Conservation (phyloP, 1,140 invertebrate genomes). For the Aporrectodea caliginosa region DNA sequence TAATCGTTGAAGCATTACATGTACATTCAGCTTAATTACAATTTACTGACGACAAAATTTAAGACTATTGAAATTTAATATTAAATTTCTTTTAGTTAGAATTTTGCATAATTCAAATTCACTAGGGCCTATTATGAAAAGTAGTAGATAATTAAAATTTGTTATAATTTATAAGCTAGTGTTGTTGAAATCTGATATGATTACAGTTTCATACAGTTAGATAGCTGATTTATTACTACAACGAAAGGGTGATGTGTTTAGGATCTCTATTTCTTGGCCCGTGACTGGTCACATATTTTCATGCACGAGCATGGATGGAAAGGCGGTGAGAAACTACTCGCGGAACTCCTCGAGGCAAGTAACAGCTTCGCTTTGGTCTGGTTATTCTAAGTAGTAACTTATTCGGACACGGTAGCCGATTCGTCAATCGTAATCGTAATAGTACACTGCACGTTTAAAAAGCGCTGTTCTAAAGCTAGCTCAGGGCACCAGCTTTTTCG, state of each 20-base stretch:
- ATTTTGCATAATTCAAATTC: neutral
- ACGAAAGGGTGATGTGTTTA: neutral
- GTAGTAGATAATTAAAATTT: neutral
- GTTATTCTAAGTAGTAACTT: too few relatives aligned
- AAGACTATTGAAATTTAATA: neutral
- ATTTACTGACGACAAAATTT: too few relatives aligned
- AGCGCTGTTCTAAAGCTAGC: too few relatives aligned
- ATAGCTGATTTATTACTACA: neutral
- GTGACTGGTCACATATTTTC: constrained; percentile 98
- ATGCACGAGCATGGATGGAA: constrained; percentile 85
- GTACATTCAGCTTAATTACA: too few relatives aligned
- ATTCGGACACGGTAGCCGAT: too few relatives aligned
- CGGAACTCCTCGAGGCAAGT: constrained; percentile 75
- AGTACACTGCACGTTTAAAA: too few relatives aligned
- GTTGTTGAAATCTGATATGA: neutral
- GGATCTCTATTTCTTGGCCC: constrained; percentile 81
- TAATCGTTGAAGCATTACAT: too few relatives aligned
- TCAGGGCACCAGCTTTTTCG: too few relatives aligned
- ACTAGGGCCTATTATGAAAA: neutral
- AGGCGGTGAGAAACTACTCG: constrained; percentile 81
- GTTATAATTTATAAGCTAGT: neutral
- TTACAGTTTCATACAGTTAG: neutral
- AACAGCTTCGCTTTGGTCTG: too few relatives aligned
- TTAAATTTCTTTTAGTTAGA: neutral
- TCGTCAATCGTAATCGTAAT: too few relatives aligned